Conservation (phyloP, 2,113 vertebrate genomes). For the Lagenorhynchus albirostris region DNA sequence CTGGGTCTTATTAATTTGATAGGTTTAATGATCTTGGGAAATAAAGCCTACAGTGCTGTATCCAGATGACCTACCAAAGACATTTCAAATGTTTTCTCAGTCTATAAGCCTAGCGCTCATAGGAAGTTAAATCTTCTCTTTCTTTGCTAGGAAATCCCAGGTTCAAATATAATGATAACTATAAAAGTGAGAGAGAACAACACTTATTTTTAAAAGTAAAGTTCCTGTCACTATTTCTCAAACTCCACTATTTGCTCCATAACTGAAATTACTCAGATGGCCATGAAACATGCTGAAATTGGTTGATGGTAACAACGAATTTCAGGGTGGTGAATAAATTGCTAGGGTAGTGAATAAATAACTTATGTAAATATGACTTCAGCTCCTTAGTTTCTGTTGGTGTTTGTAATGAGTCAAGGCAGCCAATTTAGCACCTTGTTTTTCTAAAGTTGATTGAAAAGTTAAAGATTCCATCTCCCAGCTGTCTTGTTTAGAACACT, state of each 20-base stretch:
- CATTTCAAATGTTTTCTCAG: neutral
- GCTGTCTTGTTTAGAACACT: neutral
- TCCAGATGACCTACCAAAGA: neutral
- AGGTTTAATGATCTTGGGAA: neutral
- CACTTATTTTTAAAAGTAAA: neutral
- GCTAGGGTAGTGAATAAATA: neutral
- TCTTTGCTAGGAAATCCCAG: neutral
- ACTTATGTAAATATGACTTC: neutral
- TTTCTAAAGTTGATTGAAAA: conserved; percentile 33
- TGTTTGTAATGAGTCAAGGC: neutral
- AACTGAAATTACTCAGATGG: neutral
- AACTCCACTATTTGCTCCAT: neutral
- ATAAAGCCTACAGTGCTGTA: neutral
- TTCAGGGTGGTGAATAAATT: neutral
- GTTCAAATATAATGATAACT: neutral
- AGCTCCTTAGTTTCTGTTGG: neutral
- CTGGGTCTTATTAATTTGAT: neutral
- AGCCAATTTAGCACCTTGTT: neutral
- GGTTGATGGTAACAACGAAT: neutral
- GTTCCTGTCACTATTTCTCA: neutral
- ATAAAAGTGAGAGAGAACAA: neutral
- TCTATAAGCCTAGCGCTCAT: neutral
- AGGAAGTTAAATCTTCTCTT: neutral
- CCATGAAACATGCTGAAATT: neutral
- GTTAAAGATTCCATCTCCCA: neutral